These are phyloP conservation scores for Micromussa lordhowensis DNA, from an alignment of 92 coral and sea anemone species.

Conservation along the genomic window DNA sequence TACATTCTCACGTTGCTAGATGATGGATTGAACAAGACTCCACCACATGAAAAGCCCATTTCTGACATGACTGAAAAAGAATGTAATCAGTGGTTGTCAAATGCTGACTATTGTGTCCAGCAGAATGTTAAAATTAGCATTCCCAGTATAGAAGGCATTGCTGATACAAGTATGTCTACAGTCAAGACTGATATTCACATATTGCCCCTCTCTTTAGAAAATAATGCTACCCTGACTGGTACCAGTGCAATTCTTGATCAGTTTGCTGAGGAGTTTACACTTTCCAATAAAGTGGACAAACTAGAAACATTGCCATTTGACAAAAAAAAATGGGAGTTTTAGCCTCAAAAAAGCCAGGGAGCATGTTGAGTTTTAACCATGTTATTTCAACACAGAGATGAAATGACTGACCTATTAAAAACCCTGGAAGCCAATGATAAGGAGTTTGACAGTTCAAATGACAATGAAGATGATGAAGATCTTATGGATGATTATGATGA, in stretches of 20 bases:
- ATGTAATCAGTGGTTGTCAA: slow-evolving; percentile 25
- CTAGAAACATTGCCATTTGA: slow-evolving; percentile 45
- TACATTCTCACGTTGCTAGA: slow-evolving; percentile 19
- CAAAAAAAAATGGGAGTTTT: slow-evolving; percentile 16
- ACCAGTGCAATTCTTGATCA: no score
- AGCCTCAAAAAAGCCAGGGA: slow-evolving; percentile 42
- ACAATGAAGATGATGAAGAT: slow-evolving; percentile 2
- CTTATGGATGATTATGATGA: slow-evolving; percentile 28
- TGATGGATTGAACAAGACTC: slow-evolving; percentile 45
- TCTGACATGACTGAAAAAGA: slow-evolving; percentile 25
- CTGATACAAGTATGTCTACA: no score
- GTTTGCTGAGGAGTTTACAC: no score
- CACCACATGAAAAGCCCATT: slow-evolving; percentile 21
- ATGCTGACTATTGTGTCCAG: background rate
- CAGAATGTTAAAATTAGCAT: slow-evolving; percentile 1
- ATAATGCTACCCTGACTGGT: no score
- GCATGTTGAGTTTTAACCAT: slow-evolving; percentile 43
- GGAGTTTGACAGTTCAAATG: slow-evolving; percentile 20
- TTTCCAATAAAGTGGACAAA: no score
- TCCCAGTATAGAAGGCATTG: background rate
- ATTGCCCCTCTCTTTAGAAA: no score
- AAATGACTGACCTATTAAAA: slow-evolving; percentile 6
- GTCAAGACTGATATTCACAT: no score
- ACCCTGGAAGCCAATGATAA: slow-evolving; percentile 23
- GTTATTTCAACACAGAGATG: slow-evolving; percentile 25